Conservation (phyloP, 2,797 vertebrate genomes). For the Urophycis tenuis region DNA sequence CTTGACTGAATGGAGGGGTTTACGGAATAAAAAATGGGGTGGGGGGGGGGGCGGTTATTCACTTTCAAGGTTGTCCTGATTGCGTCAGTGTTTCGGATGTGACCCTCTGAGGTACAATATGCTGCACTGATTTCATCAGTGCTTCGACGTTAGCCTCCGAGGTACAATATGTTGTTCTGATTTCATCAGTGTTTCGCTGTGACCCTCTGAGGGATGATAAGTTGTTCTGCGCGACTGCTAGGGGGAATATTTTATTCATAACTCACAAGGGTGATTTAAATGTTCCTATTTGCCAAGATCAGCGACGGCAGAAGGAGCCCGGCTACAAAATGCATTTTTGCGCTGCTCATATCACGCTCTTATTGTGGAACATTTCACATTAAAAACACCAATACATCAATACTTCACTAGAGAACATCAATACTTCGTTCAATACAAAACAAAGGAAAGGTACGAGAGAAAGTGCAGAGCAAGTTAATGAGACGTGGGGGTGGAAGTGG, state of each 20-base stretch:
- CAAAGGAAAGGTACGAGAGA: not conserved
- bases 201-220: not conserved
- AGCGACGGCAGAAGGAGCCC: not conserved
- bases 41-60: no score
- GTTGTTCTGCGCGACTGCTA: not conserved
- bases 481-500: constrained; percentile 1
- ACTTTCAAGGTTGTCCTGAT: not conserved
- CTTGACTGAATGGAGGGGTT: not conserved
- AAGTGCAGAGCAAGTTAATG: not conserved
- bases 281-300: not conserved
- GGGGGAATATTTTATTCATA: not conserved
- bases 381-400: not conserved
- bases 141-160: not conserved
- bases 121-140: not conserved
- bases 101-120: not conserved
- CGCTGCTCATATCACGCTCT: not conserved
- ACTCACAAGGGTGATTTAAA: not conserved
- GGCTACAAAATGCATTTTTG: not conserved
- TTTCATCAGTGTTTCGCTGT: not conserved
- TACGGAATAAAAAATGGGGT: not conserved
- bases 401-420: not conserved
- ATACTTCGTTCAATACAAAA: not conserved
- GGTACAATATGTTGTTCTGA: not conserved
- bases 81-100: not conserved
- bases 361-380: not conserved